Evolutionary conservation across 2,113 vertebrate genomes (phyloP).

Genomic region (Archocentrus centrarchus): DNA sequence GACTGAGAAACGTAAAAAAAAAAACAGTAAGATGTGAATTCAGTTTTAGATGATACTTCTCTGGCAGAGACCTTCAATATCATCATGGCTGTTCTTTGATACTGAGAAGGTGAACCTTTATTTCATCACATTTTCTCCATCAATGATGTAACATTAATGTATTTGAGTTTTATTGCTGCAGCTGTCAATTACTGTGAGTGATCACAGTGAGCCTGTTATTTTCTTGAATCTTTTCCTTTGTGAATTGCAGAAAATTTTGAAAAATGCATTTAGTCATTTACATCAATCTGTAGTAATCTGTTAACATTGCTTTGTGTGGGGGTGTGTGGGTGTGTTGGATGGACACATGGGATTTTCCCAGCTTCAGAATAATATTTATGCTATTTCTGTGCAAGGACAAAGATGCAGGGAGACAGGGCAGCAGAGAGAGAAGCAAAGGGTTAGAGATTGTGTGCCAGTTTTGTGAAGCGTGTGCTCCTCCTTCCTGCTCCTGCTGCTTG

Average conservation of each 20-base stretch:
- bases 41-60: too few relatives aligned
- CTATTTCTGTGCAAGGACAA: constrained; percentile 77
- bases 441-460: constrained; percentile 66
- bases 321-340: constrained; percentile 1
- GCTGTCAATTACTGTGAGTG: neutral
- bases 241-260: neutral
- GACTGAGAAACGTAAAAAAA: neutral
- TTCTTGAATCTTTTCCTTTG: neutral
- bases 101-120: neutral
- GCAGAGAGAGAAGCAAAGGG: constrained; percentile 53
- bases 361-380: constrained; percentile 44
- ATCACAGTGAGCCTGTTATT: neutral
- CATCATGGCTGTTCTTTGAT: neutral
- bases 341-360: constrained; percentile 66
- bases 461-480: constrained; percentile 62
- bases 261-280: neutral
- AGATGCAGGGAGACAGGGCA: constrained; percentile 55
- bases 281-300: neutral
- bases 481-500: constrained; percentile 65
- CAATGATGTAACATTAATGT: neutral
- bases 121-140: neutral
- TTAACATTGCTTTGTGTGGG: neutral
- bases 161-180: neutral
- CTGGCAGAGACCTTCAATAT: neutral
- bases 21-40: neutral